A percentile compares a stretch with the other conserved stretches of the same genome.
phyloP scores from a whole-genome alignment of 2,113 vertebrate species.

The Rallus limicola region DNA sequence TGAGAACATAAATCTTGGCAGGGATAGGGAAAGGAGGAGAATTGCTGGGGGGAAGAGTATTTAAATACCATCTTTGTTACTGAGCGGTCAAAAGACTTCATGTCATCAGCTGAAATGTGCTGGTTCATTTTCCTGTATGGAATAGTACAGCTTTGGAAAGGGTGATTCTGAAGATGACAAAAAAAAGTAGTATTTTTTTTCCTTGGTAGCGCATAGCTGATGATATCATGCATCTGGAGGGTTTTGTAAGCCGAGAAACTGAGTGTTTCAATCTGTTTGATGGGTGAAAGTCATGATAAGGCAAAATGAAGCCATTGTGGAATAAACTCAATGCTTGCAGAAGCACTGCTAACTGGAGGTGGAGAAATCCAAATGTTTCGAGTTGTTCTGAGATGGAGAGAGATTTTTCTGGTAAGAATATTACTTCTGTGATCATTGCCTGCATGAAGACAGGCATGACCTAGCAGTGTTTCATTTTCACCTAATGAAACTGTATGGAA shows the following conservation, averaged over 20 bases:
- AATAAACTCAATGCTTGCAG: background rate
- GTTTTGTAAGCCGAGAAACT: background rate
- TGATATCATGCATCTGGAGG: background rate
- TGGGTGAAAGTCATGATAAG: background rate
- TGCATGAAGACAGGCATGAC: background rate
- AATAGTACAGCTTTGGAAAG: background rate
- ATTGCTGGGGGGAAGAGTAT: slow-evolving; percentile 22
- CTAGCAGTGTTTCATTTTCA: slow-evolving; percentile 30
- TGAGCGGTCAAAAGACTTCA: background rate
- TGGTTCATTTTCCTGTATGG: background rate
- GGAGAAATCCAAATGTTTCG: background rate
- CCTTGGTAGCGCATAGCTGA: background rate
- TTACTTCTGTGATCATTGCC: background rate
- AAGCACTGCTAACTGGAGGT: background rate
- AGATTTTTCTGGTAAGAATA: background rate
- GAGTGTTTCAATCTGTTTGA: background rate
- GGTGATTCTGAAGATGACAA: background rate
- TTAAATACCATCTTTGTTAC: slow-evolving; percentile 36
- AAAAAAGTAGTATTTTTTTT: background rate
- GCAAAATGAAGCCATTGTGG: background rate
- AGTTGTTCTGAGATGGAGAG: background rate
- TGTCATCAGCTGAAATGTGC: background rate
- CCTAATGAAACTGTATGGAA: background rate
- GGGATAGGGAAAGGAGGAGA: background rate
- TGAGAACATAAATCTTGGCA: slow-evolving; percentile 51